Evolutionary conservation across 2,888 invertebrate species (phyloP).

Genomic region (Hedya salicella): DNA sequence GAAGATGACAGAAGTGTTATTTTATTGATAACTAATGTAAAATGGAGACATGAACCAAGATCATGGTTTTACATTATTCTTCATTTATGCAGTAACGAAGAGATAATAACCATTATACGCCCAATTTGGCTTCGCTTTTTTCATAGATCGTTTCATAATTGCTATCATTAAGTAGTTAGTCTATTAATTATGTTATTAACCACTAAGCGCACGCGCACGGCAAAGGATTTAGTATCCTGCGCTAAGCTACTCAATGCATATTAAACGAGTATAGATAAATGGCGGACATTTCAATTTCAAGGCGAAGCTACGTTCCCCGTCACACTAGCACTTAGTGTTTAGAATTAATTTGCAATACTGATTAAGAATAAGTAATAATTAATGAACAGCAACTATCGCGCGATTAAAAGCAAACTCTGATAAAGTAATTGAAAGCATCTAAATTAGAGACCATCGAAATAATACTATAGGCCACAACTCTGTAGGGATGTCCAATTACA

Average conservation of each 20-base stretch:
- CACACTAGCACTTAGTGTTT: neutral
- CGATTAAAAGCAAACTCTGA: too few species aligned
- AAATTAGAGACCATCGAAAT: too few species aligned
- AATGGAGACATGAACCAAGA: too few species aligned
- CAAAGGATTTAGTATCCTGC: constrained; percentile 4
- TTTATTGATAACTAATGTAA: too few species aligned
- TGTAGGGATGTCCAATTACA: too few species aligned
- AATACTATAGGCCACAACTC: too few species aligned
- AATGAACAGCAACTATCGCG: neutral
- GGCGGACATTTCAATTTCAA: constrained; percentile 18
- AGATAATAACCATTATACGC: neutral
- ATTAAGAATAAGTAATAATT: too few species aligned
- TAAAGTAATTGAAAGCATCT: too few species aligned
- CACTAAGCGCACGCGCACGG: neutral
- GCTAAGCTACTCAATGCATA: constrained; percentile 5
- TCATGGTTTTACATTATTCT: too few species aligned
- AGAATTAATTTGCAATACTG: neutral
- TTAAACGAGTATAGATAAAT: constrained; percentile 16
- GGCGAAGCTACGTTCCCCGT: constrained; percentile 11
- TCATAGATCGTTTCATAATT: neutral
- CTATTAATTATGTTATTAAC: neutral
- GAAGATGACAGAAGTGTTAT: too few species aligned
- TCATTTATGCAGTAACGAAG: neutral
- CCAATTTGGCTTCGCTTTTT: neutral
- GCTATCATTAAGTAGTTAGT: neutral